phyloP scores from a whole-genome alignment of 2,888 invertebrate genomes.

The Cheilosia vulpina region DNA sequence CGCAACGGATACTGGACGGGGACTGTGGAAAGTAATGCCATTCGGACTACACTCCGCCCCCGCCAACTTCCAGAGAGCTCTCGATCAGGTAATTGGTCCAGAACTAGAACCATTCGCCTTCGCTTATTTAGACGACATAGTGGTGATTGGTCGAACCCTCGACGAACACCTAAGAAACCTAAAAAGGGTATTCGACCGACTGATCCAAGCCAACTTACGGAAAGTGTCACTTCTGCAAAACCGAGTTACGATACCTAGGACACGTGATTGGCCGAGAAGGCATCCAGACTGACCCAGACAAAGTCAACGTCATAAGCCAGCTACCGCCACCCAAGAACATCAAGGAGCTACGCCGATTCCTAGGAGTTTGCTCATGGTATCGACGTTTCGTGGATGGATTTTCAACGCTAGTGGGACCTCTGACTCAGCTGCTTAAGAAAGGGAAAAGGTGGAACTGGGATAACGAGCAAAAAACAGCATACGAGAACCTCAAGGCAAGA shows the following conservation, averaged over 20 bases:
- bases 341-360: neutral
- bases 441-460: neutral
- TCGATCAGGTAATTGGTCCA: neutral
- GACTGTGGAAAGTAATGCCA: neutral
- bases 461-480: neutral
- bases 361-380: neutral
- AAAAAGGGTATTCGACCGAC: neutral
- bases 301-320: neutral
- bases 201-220: neutral
- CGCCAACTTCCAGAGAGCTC: neutral
- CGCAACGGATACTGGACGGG: neutral
- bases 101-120: neutral
- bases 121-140: neutral
- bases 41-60: neutral
- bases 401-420: neutral
- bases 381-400: neutral
- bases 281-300: neutral
- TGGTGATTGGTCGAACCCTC: neutral
- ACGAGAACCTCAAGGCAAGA: neutral
- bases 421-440: neutral
- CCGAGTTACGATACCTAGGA: neutral
- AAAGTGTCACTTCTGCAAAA: neutral
- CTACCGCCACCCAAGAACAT: neutral
- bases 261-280: neutral
- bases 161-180: neutral